phyloP scores from a whole-genome alignment of 2,113 vertebrate genomes.

The Falcunculus frontatus region DNA sequence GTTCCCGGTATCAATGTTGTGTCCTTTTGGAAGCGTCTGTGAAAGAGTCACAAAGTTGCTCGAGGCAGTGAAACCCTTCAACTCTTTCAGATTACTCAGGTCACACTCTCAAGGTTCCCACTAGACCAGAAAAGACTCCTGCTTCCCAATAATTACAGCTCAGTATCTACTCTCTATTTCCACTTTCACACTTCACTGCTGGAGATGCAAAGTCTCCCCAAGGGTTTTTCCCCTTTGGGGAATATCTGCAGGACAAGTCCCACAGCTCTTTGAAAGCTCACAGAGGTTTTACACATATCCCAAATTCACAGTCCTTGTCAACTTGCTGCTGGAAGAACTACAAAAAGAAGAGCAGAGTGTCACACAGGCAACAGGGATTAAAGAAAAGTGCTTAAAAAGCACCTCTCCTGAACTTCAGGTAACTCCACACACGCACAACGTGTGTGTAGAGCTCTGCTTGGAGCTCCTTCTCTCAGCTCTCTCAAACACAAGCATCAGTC shows the following conservation, averaged over 20 bases:
- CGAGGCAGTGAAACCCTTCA: not conserved
- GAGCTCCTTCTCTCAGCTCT: not conserved
- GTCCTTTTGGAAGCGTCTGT: not conserved
- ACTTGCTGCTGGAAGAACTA: not conserved
- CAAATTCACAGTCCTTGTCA: not conserved
- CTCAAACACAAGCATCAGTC: not conserved
- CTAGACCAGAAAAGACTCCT: not conserved
- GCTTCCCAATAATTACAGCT: not conserved
- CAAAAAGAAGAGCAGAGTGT: not conserved
- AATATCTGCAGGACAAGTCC: not conserved
- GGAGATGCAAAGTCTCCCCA: not conserved
- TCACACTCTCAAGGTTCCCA: not conserved
- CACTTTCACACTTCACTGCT: not conserved
- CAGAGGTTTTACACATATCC: not conserved
- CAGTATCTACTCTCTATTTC: not conserved
- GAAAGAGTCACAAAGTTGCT: not conserved
- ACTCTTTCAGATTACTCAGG: not conserved
- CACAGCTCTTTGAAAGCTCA: not conserved
- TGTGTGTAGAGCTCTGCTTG: not conserved
- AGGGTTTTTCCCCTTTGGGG: not conserved
- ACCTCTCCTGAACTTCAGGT: not conserved
- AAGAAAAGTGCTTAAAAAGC: not conserved
- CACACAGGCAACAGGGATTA: not conserved
- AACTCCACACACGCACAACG: accelerated
- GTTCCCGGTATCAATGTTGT: not conserved